Evolutionary conservation across 2,888 invertebrate genomes (phyloP).

Genomic region (Drosophila nr. medialis): DNA sequence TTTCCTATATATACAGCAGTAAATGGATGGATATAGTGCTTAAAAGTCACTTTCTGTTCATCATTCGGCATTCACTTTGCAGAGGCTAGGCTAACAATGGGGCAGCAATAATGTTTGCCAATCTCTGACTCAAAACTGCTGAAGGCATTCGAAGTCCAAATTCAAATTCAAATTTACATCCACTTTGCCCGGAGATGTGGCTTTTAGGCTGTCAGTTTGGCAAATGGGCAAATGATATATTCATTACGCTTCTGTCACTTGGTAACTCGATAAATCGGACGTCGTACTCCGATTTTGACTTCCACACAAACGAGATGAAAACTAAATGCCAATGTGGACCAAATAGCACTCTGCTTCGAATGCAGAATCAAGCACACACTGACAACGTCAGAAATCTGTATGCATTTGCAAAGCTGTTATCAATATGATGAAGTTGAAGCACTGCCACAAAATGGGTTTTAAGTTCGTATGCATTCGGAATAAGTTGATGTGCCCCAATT

Average conservation of each 20-base stretch:
- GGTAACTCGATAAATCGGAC: conserved; percentile 48
- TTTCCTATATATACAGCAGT: background rate
- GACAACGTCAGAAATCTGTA: conserved; percentile 6
- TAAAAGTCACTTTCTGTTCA: conserved; percentile 3
- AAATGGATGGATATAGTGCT: background rate
- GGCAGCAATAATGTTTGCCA: conserved; percentile 24
- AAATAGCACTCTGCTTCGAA: conserved; percentile 1
- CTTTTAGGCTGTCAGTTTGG: conserved; percentile 12
- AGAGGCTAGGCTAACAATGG: conserved; percentile 17
- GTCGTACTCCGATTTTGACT: conserved; percentile 13
- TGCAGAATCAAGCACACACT: background rate
- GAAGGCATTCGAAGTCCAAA: conserved; percentile 15
- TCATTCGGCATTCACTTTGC: conserved; percentile 6
- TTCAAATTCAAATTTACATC: conserved; percentile 11
- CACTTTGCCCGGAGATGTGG: conserved; percentile 1
- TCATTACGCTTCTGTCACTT: conserved; percentile 48
- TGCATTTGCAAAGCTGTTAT: conserved; percentile 33
- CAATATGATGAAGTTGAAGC: conserved; percentile 11
- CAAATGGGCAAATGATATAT: conserved; percentile 46
- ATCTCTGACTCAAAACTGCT: conserved; percentile 21
- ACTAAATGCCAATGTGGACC: conserved; percentile 39
- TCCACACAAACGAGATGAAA: conserved; percentile 25
- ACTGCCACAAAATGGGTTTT: conserved; percentile 12
- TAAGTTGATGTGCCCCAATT: conserved; percentile 11
- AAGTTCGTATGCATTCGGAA: conserved; percentile 1